Evolutionary conservation across 2,113 vertebrate genomes (phyloP).

Genomic region (Leptobrachium leishanense): DNA sequence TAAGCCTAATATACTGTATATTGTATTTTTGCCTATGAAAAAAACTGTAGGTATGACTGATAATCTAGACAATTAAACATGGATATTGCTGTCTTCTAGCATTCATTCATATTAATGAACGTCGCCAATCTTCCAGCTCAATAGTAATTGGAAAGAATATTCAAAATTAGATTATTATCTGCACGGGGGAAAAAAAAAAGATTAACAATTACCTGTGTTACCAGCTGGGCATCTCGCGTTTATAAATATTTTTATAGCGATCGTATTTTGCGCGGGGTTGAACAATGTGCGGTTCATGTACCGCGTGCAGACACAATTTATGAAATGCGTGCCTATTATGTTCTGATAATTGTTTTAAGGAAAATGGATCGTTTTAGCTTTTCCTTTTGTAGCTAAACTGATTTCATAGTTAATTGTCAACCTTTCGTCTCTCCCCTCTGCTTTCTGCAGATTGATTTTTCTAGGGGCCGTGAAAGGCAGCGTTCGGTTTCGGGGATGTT

Average conservation of each 20-base stretch:
- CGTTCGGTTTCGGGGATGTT: constrained; percentile 47
- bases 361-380: constrained; percentile 37
- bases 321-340: no score
- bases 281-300: neutral
- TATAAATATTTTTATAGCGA: constrained; percentile 4
- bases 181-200: constrained; percentile 54
- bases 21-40: no score
- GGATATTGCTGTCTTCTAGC: neutral
- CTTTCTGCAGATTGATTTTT: constrained; percentile 49
- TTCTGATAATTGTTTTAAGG: constrained; percentile 40
- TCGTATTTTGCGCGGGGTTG: no score
- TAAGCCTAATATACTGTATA: no score
- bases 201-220: constrained; percentile 76
- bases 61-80: no score
- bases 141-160: constrained; percentile 46
- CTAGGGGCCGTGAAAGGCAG: constrained; percentile 43
- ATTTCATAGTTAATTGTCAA: constrained; percentile 28
- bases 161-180: constrained; percentile 57
- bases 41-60: no score
- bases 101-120: constrained; percentile 60
- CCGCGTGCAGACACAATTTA: constrained; percentile 52
- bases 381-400: constrained; percentile 13
- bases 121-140: constrained; percentile 55
- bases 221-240: constrained; percentile 52
- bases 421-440: constrained; percentile 22